Evolutionary conservation across 1,140 invertebrate species (phyloP).

Genomic region (Bombus affinis): DNA sequence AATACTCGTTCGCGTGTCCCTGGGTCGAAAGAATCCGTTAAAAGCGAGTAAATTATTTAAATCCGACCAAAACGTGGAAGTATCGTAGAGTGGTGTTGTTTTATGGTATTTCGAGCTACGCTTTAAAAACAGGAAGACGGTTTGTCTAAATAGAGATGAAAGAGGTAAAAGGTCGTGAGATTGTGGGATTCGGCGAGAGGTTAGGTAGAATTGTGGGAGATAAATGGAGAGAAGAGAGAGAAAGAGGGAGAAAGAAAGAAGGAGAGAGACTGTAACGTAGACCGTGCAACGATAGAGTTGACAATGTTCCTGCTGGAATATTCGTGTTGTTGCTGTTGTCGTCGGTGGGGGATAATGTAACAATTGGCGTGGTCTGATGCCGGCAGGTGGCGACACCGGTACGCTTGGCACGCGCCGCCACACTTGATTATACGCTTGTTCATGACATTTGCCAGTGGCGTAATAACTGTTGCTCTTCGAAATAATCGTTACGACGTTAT

Average conservation of each 20-base stretch:
- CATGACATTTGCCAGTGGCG: slow-evolving; percentile 12
- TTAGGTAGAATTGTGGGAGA: not conserved
- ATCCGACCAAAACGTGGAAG: not conserved
- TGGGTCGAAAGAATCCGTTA: not conserved
- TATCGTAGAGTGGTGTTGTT: not conserved
- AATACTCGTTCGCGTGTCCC: not conserved
- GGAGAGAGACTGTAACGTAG: not conserved
- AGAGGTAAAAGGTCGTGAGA: not conserved
- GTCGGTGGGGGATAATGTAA: slow-evolving; percentile 25
- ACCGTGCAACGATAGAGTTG: slow-evolving; percentile 2
- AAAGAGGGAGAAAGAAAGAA: too few species aligned
- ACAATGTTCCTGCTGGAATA: slow-evolving; percentile 10
- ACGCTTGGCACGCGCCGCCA: slow-evolving; percentile 47
- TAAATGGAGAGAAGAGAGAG: too few species aligned
- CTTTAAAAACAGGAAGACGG: not conserved
- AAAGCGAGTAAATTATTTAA: slow-evolving; percentile 17
- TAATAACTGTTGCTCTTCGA: not conserved
- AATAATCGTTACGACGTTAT: not conserved
- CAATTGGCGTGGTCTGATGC: slow-evolving; percentile 8
- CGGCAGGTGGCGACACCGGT: slow-evolving; percentile 66
- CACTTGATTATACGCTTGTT: slow-evolving; percentile 49
- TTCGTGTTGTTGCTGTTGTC: slow-evolving; percentile 30
- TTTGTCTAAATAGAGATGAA: slow-evolving; percentile 9
- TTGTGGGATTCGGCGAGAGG: not conserved
- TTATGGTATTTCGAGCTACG: not conserved